Conservation (phyloP, 2,113 vertebrate genomes). For the Neolamprologus variostigma region DNA sequence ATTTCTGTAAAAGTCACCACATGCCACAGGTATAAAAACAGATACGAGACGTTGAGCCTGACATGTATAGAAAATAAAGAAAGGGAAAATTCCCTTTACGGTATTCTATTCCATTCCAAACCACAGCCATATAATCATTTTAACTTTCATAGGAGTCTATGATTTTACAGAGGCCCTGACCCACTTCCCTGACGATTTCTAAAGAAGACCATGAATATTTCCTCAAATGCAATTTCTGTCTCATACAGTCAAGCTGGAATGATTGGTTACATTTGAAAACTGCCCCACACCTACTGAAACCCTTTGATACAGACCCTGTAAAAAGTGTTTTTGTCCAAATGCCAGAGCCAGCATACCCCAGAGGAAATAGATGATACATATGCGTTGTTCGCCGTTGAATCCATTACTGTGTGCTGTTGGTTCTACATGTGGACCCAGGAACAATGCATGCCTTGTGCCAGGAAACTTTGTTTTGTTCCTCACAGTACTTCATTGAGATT, state of each 20-base stretch:
- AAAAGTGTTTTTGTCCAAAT: not conserved
- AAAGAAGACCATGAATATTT: slow-evolving; percentile 31
- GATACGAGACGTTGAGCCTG: not conserved
- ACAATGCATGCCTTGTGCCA: not conserved
- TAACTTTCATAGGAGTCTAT: not conserved
- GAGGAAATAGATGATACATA: slow-evolving; percentile 31
- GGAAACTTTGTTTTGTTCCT: not conserved
- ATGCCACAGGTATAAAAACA: not conserved
- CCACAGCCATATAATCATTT: not conserved
- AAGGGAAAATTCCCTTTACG: not conserved
- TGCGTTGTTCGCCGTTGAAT: slow-evolving; percentile 37
- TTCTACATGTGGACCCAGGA: not conserved
- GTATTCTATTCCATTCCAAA: not conserved
- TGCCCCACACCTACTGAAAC: not conserved
- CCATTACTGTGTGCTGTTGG: not conserved
- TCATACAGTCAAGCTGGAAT: not conserved
- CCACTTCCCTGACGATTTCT: slow-evolving; percentile 38
- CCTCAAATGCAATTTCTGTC: slow-evolving; percentile 25
- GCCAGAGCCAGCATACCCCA: not conserved
- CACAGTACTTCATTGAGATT: not conserved
- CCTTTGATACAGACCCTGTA: slow-evolving; percentile 27
- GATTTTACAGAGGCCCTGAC: slow-evolving; percentile 14
- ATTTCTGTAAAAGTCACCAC: not conserved
- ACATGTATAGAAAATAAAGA: not conserved
- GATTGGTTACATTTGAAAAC: slow-evolving; percentile 34